phyloP scores from a whole-genome alignment of 2,797 vertebrate genomes.

The Paguma larvata region DNA sequence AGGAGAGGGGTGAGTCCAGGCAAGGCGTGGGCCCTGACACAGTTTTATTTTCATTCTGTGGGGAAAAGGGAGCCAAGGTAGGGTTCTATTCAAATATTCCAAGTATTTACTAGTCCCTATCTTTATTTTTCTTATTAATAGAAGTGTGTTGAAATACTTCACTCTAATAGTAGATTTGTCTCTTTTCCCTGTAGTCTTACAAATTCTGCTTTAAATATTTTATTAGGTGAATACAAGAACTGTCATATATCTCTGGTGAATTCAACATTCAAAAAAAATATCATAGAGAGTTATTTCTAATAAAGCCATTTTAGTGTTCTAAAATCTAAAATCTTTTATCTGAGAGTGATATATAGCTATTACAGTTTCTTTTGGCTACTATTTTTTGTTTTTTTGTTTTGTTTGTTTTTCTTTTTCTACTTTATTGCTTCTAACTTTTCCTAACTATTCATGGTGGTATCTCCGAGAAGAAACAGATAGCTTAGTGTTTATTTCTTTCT shows the following conservation, averaged over 20 bases:
- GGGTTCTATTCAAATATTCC: background rate
- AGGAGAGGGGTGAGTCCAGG: background rate
- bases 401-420: background rate
- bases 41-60: background rate
- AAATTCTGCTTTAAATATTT: conserved; percentile 38
- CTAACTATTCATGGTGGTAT: background rate
- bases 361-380: background rate
- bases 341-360: background rate
- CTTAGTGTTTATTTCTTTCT: background rate
- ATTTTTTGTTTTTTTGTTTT: background rate
- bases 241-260: background rate
- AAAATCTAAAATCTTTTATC: background rate
- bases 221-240: conserved; percentile 2
- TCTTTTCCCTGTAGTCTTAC: background rate
- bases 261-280: background rate
- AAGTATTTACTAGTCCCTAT: background rate
- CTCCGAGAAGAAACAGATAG: background rate
- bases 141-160: background rate
- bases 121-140: background rate
- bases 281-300: background rate
- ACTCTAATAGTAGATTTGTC: background rate
- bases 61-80: background rate
- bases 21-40: background rate
- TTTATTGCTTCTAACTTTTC: background rate
- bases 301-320: background rate